Percentiles rank a stretch among this genome's conserved stretches.
These are phyloP conservation scores for Melitaea athalia DNA, from an alignment of 2,888 invertebrate species.

Conservation along the genomic window DNA sequence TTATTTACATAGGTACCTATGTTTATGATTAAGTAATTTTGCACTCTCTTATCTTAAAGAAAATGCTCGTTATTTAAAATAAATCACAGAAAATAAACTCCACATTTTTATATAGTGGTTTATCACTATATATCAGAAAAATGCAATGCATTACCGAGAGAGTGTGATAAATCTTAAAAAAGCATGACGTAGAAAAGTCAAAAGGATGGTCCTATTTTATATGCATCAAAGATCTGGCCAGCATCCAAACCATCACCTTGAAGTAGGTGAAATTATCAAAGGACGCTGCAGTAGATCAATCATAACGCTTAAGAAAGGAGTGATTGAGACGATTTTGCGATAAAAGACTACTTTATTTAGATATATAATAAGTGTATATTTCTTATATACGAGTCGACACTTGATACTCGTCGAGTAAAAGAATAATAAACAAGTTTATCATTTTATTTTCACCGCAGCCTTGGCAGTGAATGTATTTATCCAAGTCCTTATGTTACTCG, in stretches of 20 bases:
- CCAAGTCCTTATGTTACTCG: constrained; percentile 44
- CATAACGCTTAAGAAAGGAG: constrained; percentile 10
- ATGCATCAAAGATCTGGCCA: constrained; percentile 28
- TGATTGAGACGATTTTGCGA: constrained; percentile 18
- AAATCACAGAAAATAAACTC: not conserved
- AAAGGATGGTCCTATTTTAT: constrained; percentile 34
- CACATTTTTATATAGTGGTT: not conserved
- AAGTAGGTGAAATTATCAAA: constrained; percentile 33
- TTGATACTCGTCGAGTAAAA: constrained; percentile 25
- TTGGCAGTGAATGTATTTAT: constrained; percentile 61
- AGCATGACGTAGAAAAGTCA: constrained; percentile 34
- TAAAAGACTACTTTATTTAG: not conserved
- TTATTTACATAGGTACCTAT: no score
- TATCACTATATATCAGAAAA: constrained; percentile 14
- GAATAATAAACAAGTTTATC: constrained; percentile 36
- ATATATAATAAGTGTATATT: no score
- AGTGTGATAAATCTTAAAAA: constrained; percentile 24
- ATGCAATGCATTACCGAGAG: constrained; percentile 20
- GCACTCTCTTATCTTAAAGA: not conserved
- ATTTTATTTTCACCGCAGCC: constrained; percentile 59
- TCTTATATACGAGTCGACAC: constrained; percentile 29
- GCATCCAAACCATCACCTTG: constrained; percentile 30
- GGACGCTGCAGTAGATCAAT: constrained; percentile 13
- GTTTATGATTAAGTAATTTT: not conserved
- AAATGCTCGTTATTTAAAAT: constrained; percentile 6